phyloP scores from a whole-genome alignment of 2,113 vertebrate genomes.

The Laterallus jamaicensis region DNA sequence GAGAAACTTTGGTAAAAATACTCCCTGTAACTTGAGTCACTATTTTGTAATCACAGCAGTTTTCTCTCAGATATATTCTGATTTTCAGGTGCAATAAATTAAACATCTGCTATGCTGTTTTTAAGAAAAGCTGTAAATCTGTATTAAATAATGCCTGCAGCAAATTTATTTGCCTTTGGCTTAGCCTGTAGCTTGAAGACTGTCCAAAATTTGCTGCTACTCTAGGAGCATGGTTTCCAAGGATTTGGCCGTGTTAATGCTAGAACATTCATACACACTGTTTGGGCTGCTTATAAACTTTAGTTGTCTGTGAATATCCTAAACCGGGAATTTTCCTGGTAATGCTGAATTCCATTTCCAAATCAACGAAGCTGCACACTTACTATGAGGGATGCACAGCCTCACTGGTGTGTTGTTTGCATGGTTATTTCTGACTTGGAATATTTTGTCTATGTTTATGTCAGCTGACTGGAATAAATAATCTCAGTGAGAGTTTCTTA shows the following conservation, averaged over 20 bases:
- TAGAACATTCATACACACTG: not conserved
- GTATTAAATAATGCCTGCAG: constrained; percentile 63
- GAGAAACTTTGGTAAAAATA: constrained; percentile 48
- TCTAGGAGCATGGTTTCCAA: not conserved
- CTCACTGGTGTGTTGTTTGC: not conserved
- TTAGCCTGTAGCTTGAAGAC: constrained; percentile 69
- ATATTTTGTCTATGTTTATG: not conserved
- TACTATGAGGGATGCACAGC: not conserved
- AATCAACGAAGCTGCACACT: not conserved
- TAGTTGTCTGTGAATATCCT: not conserved
- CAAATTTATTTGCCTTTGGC: constrained; percentile 70
- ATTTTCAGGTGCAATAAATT: constrained; percentile 36
- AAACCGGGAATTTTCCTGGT: not conserved
- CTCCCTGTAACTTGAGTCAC: constrained; percentile 45
- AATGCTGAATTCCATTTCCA: not conserved
- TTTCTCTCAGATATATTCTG: not conserved
- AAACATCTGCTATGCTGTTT: constrained; percentile 14
- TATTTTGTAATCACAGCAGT: constrained; percentile 43
- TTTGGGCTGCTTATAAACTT: not conserved
- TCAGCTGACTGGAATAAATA: not conserved
- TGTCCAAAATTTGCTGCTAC: constrained; percentile 21
- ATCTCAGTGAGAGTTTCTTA: not conserved
- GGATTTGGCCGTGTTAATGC: not conserved
- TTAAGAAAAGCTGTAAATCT: constrained; percentile 46
- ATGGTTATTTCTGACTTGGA: not conserved